Evolutionary conservation across 2,888 invertebrate species (phyloP).

Genomic region (Lasioglossum zephyrum): DNA sequence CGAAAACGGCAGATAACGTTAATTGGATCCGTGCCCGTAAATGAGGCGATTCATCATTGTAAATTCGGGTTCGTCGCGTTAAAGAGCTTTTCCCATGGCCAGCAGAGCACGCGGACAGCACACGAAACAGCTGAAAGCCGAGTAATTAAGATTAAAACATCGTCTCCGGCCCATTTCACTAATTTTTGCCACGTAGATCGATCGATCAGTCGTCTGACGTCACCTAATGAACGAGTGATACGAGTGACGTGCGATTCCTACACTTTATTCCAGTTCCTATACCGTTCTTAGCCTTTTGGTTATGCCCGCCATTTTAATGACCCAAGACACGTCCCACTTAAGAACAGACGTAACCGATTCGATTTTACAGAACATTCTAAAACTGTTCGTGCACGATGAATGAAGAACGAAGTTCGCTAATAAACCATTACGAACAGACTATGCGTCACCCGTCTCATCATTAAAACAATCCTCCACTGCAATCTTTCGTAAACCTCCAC

Average conservation of each 20-base stretch:
- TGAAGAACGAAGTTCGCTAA: background rate
- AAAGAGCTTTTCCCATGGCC: background rate
- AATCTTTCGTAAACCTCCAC: background rate
- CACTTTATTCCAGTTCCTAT: background rate
- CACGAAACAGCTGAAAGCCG: slow-evolving; percentile 6
- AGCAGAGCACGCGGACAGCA: background rate
- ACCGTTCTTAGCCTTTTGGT: background rate
- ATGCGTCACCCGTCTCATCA: background rate
- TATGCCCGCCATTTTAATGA: background rate
- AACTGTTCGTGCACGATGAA: background rate
- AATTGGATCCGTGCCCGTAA: background rate
- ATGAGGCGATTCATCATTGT: background rate
- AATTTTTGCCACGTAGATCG: slow-evolving; percentile 43
- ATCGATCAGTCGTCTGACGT: slow-evolving; percentile 39
- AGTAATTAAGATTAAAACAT: slow-evolving; percentile 38
- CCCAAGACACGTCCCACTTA: background rate
- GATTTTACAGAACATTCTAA: background rate
- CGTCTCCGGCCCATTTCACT: slow-evolving; percentile 15
- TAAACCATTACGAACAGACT: background rate
- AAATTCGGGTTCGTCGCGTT: background rate
- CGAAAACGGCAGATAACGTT: background rate
- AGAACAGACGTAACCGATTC: background rate
- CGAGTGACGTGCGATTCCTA: background rate
- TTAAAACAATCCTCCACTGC: background rate
- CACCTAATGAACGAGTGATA: slow-evolving; percentile 13